Evolutionary conservation across 1,140 invertebrate genomes (phyloP), one percentile per base, ranked within the genome.

Genomic region (Drosophila yakuba): DNA sequence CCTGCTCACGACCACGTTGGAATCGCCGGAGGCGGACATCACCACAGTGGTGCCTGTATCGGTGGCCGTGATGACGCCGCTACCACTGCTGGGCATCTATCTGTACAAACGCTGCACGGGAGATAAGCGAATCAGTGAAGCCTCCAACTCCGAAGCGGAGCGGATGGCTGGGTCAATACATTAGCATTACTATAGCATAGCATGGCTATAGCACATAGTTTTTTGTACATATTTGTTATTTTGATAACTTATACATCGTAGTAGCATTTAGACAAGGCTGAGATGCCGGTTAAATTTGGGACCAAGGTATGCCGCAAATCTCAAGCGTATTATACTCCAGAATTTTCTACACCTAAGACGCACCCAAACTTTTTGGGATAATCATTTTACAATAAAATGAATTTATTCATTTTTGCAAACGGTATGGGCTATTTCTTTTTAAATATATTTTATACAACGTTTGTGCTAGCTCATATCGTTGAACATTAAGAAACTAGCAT

Each of bases 21-120:
- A 44, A 6, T 95, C 96, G 82, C 96, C 96, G 6, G 94, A 95
- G 76, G 95, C 96, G 1, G 97, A 97, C 93, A 92, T 97, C 28
- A 97, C 96, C n/a, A 97, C 96, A 94, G 96, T 97, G 72, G 94
- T 97, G 52, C 98, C 98, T 11, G 97, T 99, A 0, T 95, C 97
- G 4, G 96, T 97, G 28, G 97, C 98, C 14, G 96, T 98, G 36
- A 98, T 99, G 96, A 99, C 98, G 1, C 98, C 98, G 17, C 82
- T 99, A 28, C 98, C 98, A 0, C 93, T 99, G 72, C 82, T 94
- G 25, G 69, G 78, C 0, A 76, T 92, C 2, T 91, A 91, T 48
- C 7, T 92, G 0, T 89, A 89, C 61, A 82, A 80, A 11, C 66
- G 84, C 1, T 72, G 52, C 23, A 55, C 20, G 14, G 47, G 28